Conservation (phyloP, 2,888 invertebrate genomes). For the Chrysodeixis includens region DNA sequence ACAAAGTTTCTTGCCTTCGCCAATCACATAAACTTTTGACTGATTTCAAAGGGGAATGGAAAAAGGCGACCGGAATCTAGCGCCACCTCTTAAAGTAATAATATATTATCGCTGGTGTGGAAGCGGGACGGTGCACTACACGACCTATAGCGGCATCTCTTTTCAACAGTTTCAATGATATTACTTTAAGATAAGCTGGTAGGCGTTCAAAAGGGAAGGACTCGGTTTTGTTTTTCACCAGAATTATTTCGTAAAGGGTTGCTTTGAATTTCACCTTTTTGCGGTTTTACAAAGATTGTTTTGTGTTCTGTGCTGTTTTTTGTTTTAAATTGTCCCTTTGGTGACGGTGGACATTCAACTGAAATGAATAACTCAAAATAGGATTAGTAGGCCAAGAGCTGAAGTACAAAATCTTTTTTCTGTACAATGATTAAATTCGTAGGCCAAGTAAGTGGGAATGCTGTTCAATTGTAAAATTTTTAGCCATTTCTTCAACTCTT, state of each 20-base stretch:
- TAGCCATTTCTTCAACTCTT: not conserved
- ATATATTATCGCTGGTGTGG: too few species aligned
- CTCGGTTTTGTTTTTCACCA: slow-evolving; percentile 40
- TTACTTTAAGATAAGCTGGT: too few species aligned
- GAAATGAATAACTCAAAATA: not conserved
- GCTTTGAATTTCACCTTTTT: slow-evolving; percentile 25
- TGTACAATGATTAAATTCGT: too few species aligned
- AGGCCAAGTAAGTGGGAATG: too few species aligned
- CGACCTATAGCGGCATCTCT: too few species aligned
- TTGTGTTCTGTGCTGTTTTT: slow-evolving; percentile 9
- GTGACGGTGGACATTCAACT: not conserved
- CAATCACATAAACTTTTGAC: slow-evolving; percentile 55
- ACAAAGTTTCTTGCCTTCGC: slow-evolving; percentile 47
- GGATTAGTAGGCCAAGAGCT: not conserved
- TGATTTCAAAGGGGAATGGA: slow-evolving; percentile 40
- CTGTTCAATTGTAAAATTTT: not conserved
- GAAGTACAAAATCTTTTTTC: not conserved
- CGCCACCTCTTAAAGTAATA: too few species aligned
- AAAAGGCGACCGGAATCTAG: slow-evolving; percentile 21
- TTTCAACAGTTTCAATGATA: too few species aligned
- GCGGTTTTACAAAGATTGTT: slow-evolving; percentile 28
- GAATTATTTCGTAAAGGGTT: slow-evolving; percentile 46
- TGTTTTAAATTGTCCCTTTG: not conserved
- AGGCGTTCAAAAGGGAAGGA: not conserved
- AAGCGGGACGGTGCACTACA: too few species aligned